phyloP scores from a whole-genome alignment of 2,113 vertebrate genomes.

The Elachura formosa region DNA sequence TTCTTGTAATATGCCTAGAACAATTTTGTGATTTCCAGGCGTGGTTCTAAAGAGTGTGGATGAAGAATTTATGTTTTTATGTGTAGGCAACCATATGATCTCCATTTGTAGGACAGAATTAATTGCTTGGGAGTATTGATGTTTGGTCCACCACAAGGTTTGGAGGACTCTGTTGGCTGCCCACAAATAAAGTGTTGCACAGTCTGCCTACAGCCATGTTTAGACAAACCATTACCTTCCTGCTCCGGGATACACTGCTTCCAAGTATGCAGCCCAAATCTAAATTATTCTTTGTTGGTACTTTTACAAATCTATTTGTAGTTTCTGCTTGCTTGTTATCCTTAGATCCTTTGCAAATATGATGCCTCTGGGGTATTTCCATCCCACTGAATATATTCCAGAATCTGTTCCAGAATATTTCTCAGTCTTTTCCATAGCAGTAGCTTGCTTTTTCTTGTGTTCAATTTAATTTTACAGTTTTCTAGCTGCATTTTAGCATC shows the following conservation, averaged over 20 bases:
- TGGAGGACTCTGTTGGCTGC: neutral
- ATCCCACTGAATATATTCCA: neutral
- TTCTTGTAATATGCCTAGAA: neutral
- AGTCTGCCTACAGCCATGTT: neutral
- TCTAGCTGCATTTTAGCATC: neutral
- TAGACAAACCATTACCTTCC: neutral
- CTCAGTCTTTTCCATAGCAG: neutral
- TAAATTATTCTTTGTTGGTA: neutral
- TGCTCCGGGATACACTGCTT: neutral
- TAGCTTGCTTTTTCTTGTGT: neutral
- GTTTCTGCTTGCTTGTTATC: neutral
- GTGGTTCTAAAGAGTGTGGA: neutral
- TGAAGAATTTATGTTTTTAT: slow-evolving; percentile 5
- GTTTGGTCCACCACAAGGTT: neutral
- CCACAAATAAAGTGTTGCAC: neutral
- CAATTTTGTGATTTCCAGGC: neutral
- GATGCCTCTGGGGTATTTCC: neutral
- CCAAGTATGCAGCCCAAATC: neutral
- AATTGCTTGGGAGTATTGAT: neutral
- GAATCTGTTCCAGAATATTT: slow-evolving; percentile 3
- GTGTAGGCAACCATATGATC: neutral
- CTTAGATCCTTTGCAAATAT: neutral
- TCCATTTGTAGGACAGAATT: neutral
- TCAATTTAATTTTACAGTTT: neutral
- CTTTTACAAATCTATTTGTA: neutral